Evolutionary conservation across 2,888 invertebrate genomes (phyloP).

Genomic region (Rhingia campestris): DNA sequence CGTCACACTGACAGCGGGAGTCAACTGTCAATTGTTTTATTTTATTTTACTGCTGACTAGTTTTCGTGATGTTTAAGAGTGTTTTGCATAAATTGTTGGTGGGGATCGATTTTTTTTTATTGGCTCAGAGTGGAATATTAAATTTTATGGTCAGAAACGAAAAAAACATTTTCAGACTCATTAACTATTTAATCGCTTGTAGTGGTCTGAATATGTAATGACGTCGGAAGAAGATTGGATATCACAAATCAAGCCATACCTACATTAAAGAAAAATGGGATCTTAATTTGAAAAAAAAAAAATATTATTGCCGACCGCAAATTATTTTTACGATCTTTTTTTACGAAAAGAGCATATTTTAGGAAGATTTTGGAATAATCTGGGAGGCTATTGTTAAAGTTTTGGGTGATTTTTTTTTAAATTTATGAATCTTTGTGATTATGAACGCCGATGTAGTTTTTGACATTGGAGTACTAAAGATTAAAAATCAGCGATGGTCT

Average conservation of each 20-base stretch:
- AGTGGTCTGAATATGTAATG: constrained; percentile 39
- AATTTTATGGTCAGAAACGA: constrained; percentile 16
- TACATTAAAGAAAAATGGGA: no score
- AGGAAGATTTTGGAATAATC: no score
- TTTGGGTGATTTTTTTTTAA: no score
- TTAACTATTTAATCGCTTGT: constrained; percentile 52
- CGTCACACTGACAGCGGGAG: constrained; percentile 56
- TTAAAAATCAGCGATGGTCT: no score
- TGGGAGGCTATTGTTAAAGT: no score
- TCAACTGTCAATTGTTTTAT: constrained; percentile 44
- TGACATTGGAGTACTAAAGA: no score
- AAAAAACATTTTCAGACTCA: constrained; percentile 38
- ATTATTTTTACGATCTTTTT: no score
- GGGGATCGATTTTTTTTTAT: not conserved
- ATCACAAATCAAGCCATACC: constrained; percentile 8
- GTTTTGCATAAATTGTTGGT: constrained; percentile 27
- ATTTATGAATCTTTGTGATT: no score
- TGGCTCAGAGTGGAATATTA: constrained; percentile 2
- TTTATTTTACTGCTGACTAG: not conserved
- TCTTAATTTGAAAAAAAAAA: no score
- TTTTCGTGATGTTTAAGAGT: constrained; percentile 36
- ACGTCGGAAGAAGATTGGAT: constrained; percentile 15
- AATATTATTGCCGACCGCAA: no score
- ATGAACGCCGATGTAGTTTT: no score
- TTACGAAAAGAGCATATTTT: no score